phyloP scores from a whole-genome alignment of 35 echinoderm and acorn worm species.

The Diadema setosum region DNA sequence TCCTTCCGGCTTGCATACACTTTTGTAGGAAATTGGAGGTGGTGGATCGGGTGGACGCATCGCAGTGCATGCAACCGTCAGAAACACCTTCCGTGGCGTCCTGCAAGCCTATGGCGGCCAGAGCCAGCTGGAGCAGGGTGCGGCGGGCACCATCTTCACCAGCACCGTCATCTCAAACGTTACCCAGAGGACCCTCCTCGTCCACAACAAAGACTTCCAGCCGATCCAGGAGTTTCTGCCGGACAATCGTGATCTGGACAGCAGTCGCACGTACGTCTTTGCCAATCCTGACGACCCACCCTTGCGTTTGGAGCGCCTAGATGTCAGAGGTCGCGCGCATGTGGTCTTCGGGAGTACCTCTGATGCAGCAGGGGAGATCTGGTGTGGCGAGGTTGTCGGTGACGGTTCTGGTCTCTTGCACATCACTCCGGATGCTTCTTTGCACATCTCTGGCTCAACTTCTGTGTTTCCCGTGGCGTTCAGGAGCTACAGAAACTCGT shows the following conservation, averaged over 20 bases:
- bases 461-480: conserved; percentile 68
- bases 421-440: neutral
- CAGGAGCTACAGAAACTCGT: conserved; percentile 35
- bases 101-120: conserved; percentile 61
- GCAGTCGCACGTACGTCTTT: conserved; percentile 36
- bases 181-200: conserved; percentile 32
- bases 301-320: conserved; percentile 18
- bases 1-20: too few species aligned
- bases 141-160: conserved; percentile 75
- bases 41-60: conserved; percentile 81
- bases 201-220: conserved; percentile 50
- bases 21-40: conserved; percentile 68
- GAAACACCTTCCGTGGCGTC: conserved; percentile 48
- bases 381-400: conserved; percentile 32
- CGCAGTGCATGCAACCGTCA: conserved; percentile 37
- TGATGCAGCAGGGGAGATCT: neutral
- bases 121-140: conserved; percentile 41
- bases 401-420: conserved; percentile 65
- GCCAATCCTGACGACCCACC: neutral
- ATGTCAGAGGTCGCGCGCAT: conserved; percentile 33
- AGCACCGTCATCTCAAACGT: conserved; percentile 24
- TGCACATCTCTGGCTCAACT: conserved; percentile 36
- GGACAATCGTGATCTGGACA: neutral
- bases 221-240: conserved; percentile 30
- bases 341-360: conserved; percentile 25